These are phyloP conservation scores for Prochilodus magdalenae DNA, from an alignment of 2,113 vertebrate genomes.

Conservation along the genomic window DNA sequence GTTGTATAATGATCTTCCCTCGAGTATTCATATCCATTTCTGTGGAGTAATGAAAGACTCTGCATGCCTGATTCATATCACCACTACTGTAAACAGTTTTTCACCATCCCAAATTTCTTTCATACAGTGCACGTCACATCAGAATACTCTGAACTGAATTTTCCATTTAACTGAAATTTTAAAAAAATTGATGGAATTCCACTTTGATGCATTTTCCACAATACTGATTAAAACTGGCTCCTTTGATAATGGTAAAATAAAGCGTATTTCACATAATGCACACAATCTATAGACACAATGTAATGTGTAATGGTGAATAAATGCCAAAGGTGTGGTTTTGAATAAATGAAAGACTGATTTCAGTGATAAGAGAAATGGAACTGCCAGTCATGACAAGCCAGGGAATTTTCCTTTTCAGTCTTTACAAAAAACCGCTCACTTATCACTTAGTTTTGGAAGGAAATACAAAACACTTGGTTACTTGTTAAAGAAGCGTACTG, in stretches of 20 bases:
- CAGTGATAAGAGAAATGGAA: not conserved
- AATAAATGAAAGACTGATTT: not conserved
- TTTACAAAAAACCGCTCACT: not conserved
- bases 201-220: not conserved
- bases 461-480: slow-evolving; percentile 3
- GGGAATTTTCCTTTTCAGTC: not conserved
- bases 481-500: not conserved
- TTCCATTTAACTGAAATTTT: too few relatives aligned
- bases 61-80: too few relatives aligned
- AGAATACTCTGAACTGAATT: too few relatives aligned
- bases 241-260: not conserved
- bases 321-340: slow-evolving; percentile 33
- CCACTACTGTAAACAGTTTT: too few relatives aligned
- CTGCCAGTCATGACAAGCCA: not conserved
- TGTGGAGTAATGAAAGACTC: too few relatives aligned
- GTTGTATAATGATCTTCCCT: too few relatives aligned
- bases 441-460: not conserved
- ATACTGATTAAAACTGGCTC: not conserved
- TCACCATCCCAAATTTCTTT: too few relatives aligned
- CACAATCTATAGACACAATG: too few relatives aligned
- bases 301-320: not conserved
- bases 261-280: too few relatives aligned
- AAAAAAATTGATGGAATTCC: too few relatives aligned
- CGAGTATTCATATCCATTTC: too few relatives aligned
- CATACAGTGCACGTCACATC: too few relatives aligned